These are phyloP conservation scores for Gonioctena quinquepunctata DNA, from an alignment of 1,140 invertebrate species.

Conservation along the genomic window DNA sequence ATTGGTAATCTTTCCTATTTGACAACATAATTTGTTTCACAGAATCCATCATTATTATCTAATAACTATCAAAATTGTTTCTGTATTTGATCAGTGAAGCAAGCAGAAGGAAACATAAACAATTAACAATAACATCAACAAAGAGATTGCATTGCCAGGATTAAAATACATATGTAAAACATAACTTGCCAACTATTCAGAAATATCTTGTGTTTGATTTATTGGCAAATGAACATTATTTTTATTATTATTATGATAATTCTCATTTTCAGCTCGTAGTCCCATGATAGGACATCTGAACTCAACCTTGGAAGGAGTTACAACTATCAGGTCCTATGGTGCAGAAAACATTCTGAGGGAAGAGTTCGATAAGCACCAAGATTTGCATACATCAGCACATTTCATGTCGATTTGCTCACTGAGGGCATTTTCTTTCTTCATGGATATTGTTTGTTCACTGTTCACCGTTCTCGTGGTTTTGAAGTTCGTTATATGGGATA, in stretches of 20 bases:
- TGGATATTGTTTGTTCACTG: slow-evolving; percentile 77
- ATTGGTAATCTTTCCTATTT: too few species aligned
- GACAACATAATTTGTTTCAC: too few species aligned
- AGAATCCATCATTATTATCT: too few species aligned
- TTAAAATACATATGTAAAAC: background rate
- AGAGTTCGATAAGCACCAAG: slow-evolving; percentile 81
- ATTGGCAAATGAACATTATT: slow-evolving; percentile 64
- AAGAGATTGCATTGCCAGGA: too few species aligned
- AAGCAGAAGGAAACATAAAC: background rate
- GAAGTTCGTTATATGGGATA: slow-evolving; percentile 67
- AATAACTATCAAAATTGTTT: background rate
- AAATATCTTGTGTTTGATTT: background rate
- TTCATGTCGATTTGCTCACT: slow-evolving; percentile 66
- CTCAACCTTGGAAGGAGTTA: slow-evolving; percentile 84
- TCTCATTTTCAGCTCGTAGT: slow-evolving; percentile 60
- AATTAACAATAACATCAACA: background rate
- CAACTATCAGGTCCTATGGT: slow-evolving; percentile 85
- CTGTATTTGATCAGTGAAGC: background rate
- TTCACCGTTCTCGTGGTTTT: slow-evolving; percentile 73
- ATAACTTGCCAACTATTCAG: background rate
- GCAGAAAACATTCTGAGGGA: slow-evolving; percentile 77
- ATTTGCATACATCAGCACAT: slow-evolving; percentile 71
- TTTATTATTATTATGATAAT: too few species aligned
- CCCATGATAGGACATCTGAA: slow-evolving; percentile 88
- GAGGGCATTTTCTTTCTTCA: slow-evolving; percentile 73